phyloP scores from a whole-genome alignment of 2,888 invertebrate species.

The Drosophila macrospina region DNA sequence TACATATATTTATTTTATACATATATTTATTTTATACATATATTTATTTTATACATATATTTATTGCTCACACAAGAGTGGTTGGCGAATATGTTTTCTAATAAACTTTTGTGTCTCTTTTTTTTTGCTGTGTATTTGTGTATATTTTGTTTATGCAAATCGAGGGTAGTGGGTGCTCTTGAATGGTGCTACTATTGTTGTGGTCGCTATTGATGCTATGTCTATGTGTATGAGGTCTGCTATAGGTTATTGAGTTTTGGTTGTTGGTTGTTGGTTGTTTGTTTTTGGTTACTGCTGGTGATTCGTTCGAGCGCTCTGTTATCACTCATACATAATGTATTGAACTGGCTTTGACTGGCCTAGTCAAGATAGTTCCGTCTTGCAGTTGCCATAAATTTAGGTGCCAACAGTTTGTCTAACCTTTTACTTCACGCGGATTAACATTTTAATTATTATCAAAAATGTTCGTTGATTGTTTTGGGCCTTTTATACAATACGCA shows the following conservation, averaged over 20 bases:
- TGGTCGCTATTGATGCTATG: constrained; percentile 25
- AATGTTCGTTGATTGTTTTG: constrained; percentile 66
- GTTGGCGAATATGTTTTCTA: constrained; percentile 28
- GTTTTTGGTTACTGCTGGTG: background rate
- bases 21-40: background rate
- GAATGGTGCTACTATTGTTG: constrained; percentile 63
- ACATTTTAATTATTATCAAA: constrained; percentile 80
- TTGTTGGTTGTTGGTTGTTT: constrained; percentile 5
- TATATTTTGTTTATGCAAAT: constrained; percentile 66
- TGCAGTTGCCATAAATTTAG: constrained; percentile 76
- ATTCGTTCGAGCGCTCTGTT: constrained; percentile 52
- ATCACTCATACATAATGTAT: constrained; percentile 76
- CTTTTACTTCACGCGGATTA: constrained; percentile 80
- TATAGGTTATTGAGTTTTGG: constrained; percentile 65
- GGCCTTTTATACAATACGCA: constrained; percentile 40
- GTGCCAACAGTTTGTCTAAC: constrained; percentile 81
- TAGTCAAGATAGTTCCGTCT: constrained; percentile 70
- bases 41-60: background rate
- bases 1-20: background rate
- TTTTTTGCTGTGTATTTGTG: constrained; percentile 27
- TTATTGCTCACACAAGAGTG: constrained; percentile 4
- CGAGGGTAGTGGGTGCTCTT: constrained; percentile 76
- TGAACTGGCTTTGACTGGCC: constrained; percentile 44
- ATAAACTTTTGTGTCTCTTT: constrained; percentile 36
- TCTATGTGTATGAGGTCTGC: background rate